Evolutionary conservation across 1,140 invertebrate genomes (phyloP).

Genomic region (Tenebrio molitor): DNA sequence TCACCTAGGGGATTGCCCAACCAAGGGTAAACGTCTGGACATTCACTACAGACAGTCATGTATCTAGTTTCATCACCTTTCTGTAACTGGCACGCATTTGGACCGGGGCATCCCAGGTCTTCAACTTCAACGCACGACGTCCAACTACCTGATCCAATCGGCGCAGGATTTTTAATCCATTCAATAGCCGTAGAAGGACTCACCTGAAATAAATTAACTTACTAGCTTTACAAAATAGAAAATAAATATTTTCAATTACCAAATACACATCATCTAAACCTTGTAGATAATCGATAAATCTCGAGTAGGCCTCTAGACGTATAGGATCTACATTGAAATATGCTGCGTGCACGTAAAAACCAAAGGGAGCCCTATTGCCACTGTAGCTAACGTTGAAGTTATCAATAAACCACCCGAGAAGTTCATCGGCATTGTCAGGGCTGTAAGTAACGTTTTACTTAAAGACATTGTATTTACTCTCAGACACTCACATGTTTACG

Average conservation of each 20-base stretch:
- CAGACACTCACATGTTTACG: constrained; percentile 67
- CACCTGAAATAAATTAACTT: constrained; percentile 26
- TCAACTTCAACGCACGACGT: constrained; percentile 44
- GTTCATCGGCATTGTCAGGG: constrained; percentile 65
- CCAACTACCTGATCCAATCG: constrained; percentile 65
- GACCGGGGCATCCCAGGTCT: constrained; percentile 49
- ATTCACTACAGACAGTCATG: constrained; percentile 55
- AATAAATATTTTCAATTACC: constrained; percentile 65
- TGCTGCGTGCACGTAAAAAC: constrained; percentile 72
- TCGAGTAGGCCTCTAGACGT: constrained; percentile 64
- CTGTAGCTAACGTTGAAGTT: constrained; percentile 72
- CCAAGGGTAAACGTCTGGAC: constrained; percentile 62
- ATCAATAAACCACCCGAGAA: constrained; percentile 68
- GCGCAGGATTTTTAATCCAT: constrained; percentile 73
- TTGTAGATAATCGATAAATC: constrained; percentile 69
- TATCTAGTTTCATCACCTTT: constrained; percentile 60
- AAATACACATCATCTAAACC: constrained; percentile 69
- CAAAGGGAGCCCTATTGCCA: constrained; percentile 72
- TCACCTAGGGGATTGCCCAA: constrained; percentile 63
- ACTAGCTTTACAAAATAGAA: too few species aligned
- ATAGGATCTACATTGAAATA: constrained; percentile 67
- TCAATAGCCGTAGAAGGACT: constrained; percentile 67
- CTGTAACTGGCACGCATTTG: constrained; percentile 58
- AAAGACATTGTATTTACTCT: too few species aligned
- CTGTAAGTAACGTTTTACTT: too few species aligned